Conservation (phyloP, 1,140 invertebrate species). For the Globodera rostochiensis region DNA sequence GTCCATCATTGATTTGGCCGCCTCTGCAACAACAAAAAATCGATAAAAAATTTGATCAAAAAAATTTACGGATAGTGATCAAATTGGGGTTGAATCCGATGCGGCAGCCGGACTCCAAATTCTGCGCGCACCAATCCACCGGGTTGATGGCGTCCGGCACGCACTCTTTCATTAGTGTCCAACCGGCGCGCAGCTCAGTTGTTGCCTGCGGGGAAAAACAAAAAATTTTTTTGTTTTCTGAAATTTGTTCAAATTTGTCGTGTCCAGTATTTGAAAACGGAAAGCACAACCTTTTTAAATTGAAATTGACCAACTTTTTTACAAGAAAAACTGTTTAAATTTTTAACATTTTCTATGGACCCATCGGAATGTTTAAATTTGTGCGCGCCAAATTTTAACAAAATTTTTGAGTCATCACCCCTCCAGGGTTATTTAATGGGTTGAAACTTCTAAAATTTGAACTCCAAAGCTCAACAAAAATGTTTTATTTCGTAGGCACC, state of each 20-base stretch:
- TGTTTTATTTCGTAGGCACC: background rate
- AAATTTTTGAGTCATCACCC: too few relatives aligned
- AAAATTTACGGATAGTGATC: conserved; percentile 34
- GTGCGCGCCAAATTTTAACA: too few relatives aligned
- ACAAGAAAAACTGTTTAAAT: conserved; percentile 19
- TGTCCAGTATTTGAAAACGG: too few relatives aligned
- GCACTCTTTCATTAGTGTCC: conserved; percentile 62
- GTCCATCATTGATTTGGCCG: conserved; percentile 39
- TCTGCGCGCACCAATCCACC: conserved; percentile 55
- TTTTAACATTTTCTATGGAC: too few relatives aligned
- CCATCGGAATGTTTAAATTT: too few relatives aligned
- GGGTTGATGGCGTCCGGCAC: conserved; percentile 43
- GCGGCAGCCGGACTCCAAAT: conserved; percentile 40
- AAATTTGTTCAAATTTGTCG: background rate
- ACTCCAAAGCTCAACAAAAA: conserved; percentile 1
- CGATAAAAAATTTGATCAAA: conserved; percentile 2
- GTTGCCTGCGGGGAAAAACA: conserved; percentile 38
- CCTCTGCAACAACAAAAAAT: conserved; percentile 38
- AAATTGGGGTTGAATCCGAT: conserved; percentile 61
- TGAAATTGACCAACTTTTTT: background rate
- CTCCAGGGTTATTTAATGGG: conserved; percentile 15
- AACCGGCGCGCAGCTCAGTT: conserved; percentile 48
- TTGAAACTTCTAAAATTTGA: conserved; percentile 8
- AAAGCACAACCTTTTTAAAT: too few relatives aligned
- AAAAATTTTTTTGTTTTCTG: background rate